A percentile compares a stretch with the other conserved stretches of the same genome.
Evolutionary conservation across 2,888 invertebrate genomes (phyloP).

Genomic region (Heliconius cydno): DNA sequence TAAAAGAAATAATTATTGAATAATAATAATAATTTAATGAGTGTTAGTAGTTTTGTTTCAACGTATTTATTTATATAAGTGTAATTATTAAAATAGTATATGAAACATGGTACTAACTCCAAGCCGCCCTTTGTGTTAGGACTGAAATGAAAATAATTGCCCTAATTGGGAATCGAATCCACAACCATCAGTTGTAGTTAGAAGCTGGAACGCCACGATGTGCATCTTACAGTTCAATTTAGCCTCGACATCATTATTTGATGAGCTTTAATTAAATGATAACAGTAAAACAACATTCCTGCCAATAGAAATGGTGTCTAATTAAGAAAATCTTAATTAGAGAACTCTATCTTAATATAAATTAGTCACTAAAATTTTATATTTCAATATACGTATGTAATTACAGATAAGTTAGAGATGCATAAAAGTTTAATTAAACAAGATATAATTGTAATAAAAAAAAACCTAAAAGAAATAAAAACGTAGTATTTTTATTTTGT

Average conservation of each 20-base stretch:
- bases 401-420: conserved; percentile 7
- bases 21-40: not conserved
- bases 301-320: not conserved
- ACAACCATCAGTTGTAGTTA: not conserved
- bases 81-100: too few relatives aligned
- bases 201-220: not conserved
- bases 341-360: not conserved
- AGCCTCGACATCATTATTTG: not conserved
- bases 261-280: not conserved
- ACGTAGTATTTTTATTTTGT: too few relatives aligned
- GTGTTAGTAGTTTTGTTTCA: not conserved
- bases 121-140: not conserved
- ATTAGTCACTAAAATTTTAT: conserved; percentile 11
- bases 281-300: conserved; percentile 13
- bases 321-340: conserved; percentile 11
- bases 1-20: not conserved
- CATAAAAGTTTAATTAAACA: conserved; percentile 3
- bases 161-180: not conserved
- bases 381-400: not conserved
- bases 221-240: not conserved
- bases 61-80: too few relatives aligned
- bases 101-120: too few relatives aligned
- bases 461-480: too few relatives aligned
- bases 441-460: not conserved
- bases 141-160: not conserved